phyloP scores from a whole-genome alignment of 2,113 vertebrate genomes.

The Coryphaenoides rupestris region DNA sequence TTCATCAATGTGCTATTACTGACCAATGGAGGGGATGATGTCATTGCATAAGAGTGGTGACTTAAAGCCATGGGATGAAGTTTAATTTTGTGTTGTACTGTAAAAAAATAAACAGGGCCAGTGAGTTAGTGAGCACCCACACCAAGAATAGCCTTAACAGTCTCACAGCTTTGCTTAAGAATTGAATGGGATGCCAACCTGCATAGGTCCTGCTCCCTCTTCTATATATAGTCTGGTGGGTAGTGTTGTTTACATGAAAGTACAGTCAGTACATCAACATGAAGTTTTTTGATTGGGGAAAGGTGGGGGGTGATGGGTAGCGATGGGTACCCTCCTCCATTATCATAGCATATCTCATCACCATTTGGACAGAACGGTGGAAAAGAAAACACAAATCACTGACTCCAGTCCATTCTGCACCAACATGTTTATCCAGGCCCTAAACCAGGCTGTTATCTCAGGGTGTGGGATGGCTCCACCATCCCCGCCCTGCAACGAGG shows the following conservation, averaged over 20 bases:
- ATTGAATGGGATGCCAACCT: no score
- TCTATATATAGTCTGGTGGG: no score
- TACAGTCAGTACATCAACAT: no score
- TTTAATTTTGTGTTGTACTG: constrained; percentile 16
- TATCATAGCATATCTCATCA: constrained; percentile 36
- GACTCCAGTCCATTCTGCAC: constrained; percentile 34
- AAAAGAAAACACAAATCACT: constrained; percentile 46
- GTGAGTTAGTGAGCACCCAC: no score
- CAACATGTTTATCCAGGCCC: constrained; percentile 58
- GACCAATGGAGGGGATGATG: constrained; percentile 26
- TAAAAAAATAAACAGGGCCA: not conserved
- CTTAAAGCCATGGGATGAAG: constrained; percentile 7
- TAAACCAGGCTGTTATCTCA: constrained; percentile 59
- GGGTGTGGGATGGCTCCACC: constrained; percentile 42
- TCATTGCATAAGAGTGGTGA: no score
- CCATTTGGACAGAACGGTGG: constrained; percentile 35
- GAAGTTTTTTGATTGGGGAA: constrained; percentile 1
- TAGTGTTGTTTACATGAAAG: no score
- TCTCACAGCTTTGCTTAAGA: not conserved
- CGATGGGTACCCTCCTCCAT: constrained; percentile 5
- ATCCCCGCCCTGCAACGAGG: constrained; percentile 33
- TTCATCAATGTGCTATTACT: no score
- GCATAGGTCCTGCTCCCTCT: no score
- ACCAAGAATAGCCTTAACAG: constrained; percentile 21
- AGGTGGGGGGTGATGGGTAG: constrained; percentile 15